A percentile compares a stretch with the other conserved stretches of the same genome.
phyloP scores from a whole-genome alignment of 2,113 vertebrate species.

The Crotalus helleri region DNA sequence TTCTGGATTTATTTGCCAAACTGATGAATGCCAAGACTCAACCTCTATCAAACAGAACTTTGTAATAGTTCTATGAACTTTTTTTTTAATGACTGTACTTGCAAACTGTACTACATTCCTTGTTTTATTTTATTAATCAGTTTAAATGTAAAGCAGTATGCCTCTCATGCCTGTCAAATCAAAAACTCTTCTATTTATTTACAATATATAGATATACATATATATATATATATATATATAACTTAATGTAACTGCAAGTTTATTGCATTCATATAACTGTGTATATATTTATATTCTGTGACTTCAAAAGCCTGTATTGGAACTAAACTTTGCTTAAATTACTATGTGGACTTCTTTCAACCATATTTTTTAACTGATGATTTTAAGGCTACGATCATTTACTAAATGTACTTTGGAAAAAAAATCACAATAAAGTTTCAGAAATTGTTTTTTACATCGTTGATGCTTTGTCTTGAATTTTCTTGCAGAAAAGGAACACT shows the following conservation, averaged over 20 bases:
- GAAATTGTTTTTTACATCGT: slow-evolving; percentile 78
- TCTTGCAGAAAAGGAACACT: slow-evolving; percentile 48
- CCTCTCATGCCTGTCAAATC: slow-evolving; percentile 72
- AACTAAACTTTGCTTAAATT: slow-evolving; percentile 74
- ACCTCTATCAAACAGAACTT: slow-evolving; percentile 66
- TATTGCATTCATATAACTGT: slow-evolving; percentile 80
- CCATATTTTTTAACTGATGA: slow-evolving; percentile 76
- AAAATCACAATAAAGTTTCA: slow-evolving; percentile 84
- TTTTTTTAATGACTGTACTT: slow-evolving; percentile 70
- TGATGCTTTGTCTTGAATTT: slow-evolving; percentile 80
- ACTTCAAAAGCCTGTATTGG: slow-evolving; percentile 78
- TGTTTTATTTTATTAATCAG: slow-evolving; percentile 72
- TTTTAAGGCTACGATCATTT: slow-evolving; percentile 74
- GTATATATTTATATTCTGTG: slow-evolving; percentile 70
- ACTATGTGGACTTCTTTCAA: slow-evolving; percentile 76
- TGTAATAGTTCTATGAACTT: slow-evolving; percentile 51
- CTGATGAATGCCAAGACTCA: slow-evolving; percentile 32
- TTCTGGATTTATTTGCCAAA: slow-evolving; percentile 8
- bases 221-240: slow-evolving; percentile 56
- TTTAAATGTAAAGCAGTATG: slow-evolving; percentile 71
- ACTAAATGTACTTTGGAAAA: slow-evolving; percentile 75
- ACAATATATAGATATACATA: slow-evolving; percentile 28
- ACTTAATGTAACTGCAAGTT: slow-evolving; percentile 74
- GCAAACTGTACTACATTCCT: slow-evolving; percentile 74
- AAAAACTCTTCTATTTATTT: slow-evolving; percentile 70